Evolutionary conservation across 2,797 vertebrate genomes (phyloP).

Genomic region (Poecilia wingei): DNA sequence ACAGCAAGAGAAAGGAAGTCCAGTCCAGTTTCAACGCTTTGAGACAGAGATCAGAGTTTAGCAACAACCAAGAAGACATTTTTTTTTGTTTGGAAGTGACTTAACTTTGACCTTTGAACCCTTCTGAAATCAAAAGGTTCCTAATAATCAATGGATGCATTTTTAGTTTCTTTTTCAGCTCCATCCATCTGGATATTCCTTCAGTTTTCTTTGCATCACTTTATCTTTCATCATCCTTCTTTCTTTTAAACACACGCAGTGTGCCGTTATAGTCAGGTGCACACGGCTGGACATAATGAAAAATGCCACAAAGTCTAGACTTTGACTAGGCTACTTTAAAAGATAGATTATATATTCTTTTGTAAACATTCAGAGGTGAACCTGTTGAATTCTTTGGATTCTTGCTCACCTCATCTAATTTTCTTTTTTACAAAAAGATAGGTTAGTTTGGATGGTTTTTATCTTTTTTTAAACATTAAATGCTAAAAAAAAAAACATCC

Average conservation of each 20-base stretch:
- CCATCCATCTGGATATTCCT: background rate
- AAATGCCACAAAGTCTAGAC: background rate
- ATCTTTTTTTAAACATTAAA: background rate
- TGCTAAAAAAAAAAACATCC: no score
- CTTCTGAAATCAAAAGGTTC: background rate
- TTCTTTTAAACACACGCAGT: background rate
- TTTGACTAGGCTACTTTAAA: background rate
- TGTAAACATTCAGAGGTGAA: background rate
- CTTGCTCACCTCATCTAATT: background rate
- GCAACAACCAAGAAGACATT: background rate
- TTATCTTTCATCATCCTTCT: background rate
- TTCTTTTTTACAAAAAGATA: background rate
- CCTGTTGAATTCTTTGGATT: background rate
- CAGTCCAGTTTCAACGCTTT: background rate
- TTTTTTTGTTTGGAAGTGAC: background rate
- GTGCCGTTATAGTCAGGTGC: background rate
- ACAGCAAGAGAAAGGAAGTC: background rate
- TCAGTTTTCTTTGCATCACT: background rate
- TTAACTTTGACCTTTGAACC: background rate
- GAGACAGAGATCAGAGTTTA: background rate
- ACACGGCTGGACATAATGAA: background rate
- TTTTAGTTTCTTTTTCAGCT: background rate
- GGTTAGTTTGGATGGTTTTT: background rate
- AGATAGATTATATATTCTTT: background rate
- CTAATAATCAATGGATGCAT: background rate